Conservation (phyloP, 2,797 vertebrate genomes). For the Mus minutoides region DNA sequence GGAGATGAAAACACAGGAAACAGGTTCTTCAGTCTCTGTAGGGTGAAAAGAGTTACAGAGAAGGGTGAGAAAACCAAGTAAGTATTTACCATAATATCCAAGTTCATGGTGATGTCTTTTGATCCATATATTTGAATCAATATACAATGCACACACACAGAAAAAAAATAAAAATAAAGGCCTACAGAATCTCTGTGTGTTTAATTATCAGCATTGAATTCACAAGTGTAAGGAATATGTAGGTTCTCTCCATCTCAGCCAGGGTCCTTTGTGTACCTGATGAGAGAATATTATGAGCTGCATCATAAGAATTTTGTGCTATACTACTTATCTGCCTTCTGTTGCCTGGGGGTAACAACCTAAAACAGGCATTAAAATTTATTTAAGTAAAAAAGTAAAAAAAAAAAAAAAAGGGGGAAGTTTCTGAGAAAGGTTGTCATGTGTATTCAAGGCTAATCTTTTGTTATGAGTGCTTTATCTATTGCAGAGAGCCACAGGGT, state of each 20-base stretch:
- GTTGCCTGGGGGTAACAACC: not conserved
- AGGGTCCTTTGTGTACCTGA: not conserved
- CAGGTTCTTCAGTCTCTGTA: not conserved
- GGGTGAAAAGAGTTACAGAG: not conserved
- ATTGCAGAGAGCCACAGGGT: not conserved
- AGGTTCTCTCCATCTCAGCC: not conserved
- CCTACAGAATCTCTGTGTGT: not conserved
- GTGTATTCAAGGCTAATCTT: slow-evolving; percentile 27
- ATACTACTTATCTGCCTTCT: not conserved
- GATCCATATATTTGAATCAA: not conserved
- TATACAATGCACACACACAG: not conserved
- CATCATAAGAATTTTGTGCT: not conserved
- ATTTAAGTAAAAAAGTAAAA: not conserved
- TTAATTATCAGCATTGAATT: not conserved
- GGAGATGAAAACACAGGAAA: not conserved
- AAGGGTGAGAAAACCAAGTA: not conserved
- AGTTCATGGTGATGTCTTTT: not conserved
- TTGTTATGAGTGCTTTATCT: not conserved
- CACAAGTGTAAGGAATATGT: not conserved
- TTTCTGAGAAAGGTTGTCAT: not conserved
- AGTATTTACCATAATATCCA: not conserved
- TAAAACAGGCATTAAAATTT: not conserved
- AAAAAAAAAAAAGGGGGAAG: not conserved
- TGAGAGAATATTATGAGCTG: not conserved
- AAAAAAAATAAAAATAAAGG: not conserved